Conservation (phyloP, 2,113 vertebrate species). For the Cnemophilus loriae region DNA sequence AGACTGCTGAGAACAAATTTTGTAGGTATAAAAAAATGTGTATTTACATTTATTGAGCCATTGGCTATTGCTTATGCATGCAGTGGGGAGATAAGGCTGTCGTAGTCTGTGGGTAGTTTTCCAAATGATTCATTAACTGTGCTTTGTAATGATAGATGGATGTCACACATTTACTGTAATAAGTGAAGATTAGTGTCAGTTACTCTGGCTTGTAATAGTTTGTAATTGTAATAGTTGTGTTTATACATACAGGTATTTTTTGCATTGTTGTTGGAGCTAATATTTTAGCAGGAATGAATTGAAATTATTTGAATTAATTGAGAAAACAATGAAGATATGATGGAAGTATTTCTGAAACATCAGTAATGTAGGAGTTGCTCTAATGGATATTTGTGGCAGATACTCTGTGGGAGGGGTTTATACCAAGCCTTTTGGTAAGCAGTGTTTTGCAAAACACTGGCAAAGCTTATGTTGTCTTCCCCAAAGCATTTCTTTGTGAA, state of each 20-base stretch:
- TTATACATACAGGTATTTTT: constrained; percentile 15
- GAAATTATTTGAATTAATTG: background rate
- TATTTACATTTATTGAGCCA: constrained; percentile 52
- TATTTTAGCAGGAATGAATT: background rate
- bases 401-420: constrained; percentile 1
- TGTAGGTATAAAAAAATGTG: constrained; percentile 1
- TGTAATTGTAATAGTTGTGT: constrained; percentile 14
- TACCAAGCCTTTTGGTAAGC: background rate
- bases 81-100: constrained; percentile 48
- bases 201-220: background rate
- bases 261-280: background rate
- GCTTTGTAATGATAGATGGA: constrained; percentile 53
- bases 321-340: background rate
- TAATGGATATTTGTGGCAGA: background rate
- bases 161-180: constrained; percentile 50
- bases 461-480: background rate
- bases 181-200: constrained; percentile 37
- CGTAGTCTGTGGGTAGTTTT: constrained; percentile 55
- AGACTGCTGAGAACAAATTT: background rate
- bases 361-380: background rate
- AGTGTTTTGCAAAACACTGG: constrained; percentile 22
- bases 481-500: constrained; percentile 2
- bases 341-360: background rate
- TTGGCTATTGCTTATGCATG: constrained; percentile 66
- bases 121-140: constrained; percentile 60